Base-by-base conservation (phyloP, 2,797 vertebrate genomes). In the Sebastes nivosus region DNA sequence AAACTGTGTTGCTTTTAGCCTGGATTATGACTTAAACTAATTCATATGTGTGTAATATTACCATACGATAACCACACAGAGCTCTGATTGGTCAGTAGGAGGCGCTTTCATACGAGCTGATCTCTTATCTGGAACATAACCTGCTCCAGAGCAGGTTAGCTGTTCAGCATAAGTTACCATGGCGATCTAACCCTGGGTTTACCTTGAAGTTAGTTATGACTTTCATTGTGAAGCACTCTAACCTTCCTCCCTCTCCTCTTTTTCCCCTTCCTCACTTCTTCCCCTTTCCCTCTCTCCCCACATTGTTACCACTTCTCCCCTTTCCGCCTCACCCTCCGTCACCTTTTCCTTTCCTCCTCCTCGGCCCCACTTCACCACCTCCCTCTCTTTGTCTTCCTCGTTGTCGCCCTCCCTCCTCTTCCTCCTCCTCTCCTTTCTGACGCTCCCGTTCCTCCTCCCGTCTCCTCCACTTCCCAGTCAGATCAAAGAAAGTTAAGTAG, bases 401-500 rank as follows among this genome's bases (percentile, higher is more conserved):
- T n/a, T 2, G 18, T 71, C 27, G 5, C 60, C 61, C 20, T 50
- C 29, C n/a, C 16, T 72, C 61, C 20, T 69, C 71, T 42, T 65
- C 61, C 10, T 50, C 61, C 10, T 50, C 42, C 6, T 18, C 9
- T 34, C 29, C 32, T 67, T 59, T 36, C 22, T 25, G 50, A 36
- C 2, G 11, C 65, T 73, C 81, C 60, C 34, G 3, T 69, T 79
- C 67, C 67, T 81, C 64, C 52, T 77, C 69, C 32, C 9, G 75
- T 80, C 83, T 87, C 85, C 34, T 2, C 67, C 57, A 58, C 81
- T 85, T 87, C 70, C 65, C 72, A 79, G 67, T 74, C 85, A 75
- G 85, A 92, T 93, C 89, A 94, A 92, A 92, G 81, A 82, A 59
- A 84, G 75, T 79, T 79, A 93, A 90, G 78, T 90, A 92, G 93